A percentile compares a stretch with the other conserved stretches of the same genome.
Evolutionary conservation across 2,797 vertebrate genomes (phyloP).

Genomic region (Antennarius maculatus): DNA sequence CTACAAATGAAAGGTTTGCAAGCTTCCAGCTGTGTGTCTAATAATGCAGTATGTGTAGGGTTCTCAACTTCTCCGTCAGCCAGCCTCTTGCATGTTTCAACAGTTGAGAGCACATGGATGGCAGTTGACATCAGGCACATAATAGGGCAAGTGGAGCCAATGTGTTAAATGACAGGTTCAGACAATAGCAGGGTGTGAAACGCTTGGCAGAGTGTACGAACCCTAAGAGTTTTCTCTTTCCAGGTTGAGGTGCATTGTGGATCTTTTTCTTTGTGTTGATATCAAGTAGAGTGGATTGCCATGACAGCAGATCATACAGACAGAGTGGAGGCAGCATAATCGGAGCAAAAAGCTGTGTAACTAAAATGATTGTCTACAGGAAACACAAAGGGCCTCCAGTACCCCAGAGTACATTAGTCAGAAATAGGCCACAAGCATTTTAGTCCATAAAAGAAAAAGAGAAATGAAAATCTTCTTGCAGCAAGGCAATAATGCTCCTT

Average conservation of each 20-base stretch:
- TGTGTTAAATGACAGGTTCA: slow-evolving; percentile 64
- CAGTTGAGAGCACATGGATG: slow-evolving; percentile 61
- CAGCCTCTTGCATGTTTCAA: slow-evolving; percentile 64
- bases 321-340: slow-evolving; percentile 57
- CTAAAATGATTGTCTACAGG: slow-evolving; percentile 70
- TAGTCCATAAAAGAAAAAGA: slow-evolving; percentile 64
- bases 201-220: slow-evolving; percentile 45
- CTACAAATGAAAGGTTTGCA: slow-evolving; percentile 69
- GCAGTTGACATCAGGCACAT: slow-evolving; percentile 57
- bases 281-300: slow-evolving; percentile 52
- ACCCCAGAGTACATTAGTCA: slow-evolving; percentile 69
- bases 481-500: slow-evolving; percentile 63
- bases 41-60: slow-evolving; percentile 73
- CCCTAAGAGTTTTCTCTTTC: slow-evolving; percentile 54
- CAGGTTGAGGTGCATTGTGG: slow-evolving; percentile 60
- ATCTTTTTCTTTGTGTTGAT: slow-evolving; percentile 51
- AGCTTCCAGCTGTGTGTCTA: slow-evolving; percentile 75
- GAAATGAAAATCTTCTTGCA: slow-evolving; percentile 69
- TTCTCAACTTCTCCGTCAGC: slow-evolving; percentile 69
- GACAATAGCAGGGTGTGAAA: slow-evolving; percentile 52
- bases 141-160: slow-evolving; percentile 54
- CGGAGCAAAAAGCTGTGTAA: slow-evolving; percentile 63
- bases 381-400: slow-evolving; percentile 66
- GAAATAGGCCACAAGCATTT: slow-evolving; percentile 75
- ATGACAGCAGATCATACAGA: slow-evolving; percentile 61